phyloP scores from a whole-genome alignment of 1,140 invertebrate genomes.

The Antheraea pernyi region DNA sequence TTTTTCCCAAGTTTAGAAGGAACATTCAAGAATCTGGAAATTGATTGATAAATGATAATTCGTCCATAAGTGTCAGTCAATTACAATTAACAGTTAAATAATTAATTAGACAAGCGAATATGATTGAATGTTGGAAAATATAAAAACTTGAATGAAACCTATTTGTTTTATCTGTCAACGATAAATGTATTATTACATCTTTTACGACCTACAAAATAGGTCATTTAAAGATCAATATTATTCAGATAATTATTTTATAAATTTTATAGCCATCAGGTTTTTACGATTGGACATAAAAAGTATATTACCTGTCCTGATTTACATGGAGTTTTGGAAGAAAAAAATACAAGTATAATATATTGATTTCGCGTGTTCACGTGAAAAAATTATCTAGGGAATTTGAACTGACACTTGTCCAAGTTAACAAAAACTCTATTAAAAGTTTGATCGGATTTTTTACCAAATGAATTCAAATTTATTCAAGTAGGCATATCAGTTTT shows the following conservation, averaged over 20 bases:
- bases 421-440: background rate
- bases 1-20: conserved; percentile 83
- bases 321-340: background rate
- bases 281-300: background rate
- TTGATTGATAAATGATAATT: conserved; percentile 76
- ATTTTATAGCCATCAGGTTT: background rate
- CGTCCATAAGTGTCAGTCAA: too few relatives aligned
- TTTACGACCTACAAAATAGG: too few relatives aligned
- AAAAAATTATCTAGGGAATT: background rate
- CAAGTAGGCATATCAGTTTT: conserved; percentile 1
- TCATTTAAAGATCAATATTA: too few relatives aligned
- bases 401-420: conserved; percentile 3
- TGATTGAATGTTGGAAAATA: too few relatives aligned
- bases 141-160: too few relatives aligned
- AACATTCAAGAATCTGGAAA: conserved; percentile 84
- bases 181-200: too few relatives aligned
- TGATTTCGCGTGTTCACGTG: background rate
- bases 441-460: background rate
- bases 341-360: background rate
- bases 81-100: too few relatives aligned
- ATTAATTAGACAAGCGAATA: too few relatives aligned
- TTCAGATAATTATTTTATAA: too few relatives aligned
- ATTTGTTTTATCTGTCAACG: too few relatives aligned
- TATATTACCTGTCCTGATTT: background rate
- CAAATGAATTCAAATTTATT: conserved; percentile 4